Percentiles rank a stretch among this genome's conserved stretches.
Conservation (phyloP, 2,888 invertebrate species). For the Ichneumoninae sp. region DNA sequence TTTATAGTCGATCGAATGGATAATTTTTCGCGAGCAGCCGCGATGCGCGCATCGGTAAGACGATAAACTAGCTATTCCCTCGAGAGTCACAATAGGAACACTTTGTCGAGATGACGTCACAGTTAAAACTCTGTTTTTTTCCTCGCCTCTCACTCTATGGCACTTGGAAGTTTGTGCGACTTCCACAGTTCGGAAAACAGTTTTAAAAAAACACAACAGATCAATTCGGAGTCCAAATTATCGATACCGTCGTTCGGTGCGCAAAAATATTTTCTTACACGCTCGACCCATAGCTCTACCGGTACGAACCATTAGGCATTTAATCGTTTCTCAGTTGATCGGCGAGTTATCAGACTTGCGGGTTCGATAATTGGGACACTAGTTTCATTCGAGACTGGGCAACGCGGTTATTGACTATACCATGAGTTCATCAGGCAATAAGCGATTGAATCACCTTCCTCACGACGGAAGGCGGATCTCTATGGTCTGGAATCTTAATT, state of each 20-base stretch:
- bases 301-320: background rate
- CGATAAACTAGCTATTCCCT: conserved; percentile 35
- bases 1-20: background rate
- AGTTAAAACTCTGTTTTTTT: conserved; percentile 20
- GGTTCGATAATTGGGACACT: background rate
- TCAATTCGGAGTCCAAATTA: background rate
- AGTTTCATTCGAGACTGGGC: conserved; percentile 13
- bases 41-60: conserved; percentile 13
- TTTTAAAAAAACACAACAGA: background rate
- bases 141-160: background rate
- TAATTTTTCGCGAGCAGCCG: background rate
- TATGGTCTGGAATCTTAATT: conserved; percentile 42
- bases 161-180: conserved; percentile 10
- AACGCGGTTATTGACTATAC: conserved; percentile 45
- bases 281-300: background rate
- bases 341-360: background rate
- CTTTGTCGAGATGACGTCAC: conserved; percentile 55
- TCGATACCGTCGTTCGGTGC: background rate
- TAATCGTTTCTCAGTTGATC: background rate
- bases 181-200: conserved; percentile 25
- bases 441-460: conserved; percentile 24
- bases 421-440: conserved; percentile 37
- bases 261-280: background rate
- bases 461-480: conserved; percentile 43
- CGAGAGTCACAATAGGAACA: conserved; percentile 56